Percentiles rank a stretch among this genome's conserved stretches.
These are phyloP conservation scores for Papilio polytes DNA, from an alignment of 1,140 invertebrate species.

Conservation along the genomic window DNA sequence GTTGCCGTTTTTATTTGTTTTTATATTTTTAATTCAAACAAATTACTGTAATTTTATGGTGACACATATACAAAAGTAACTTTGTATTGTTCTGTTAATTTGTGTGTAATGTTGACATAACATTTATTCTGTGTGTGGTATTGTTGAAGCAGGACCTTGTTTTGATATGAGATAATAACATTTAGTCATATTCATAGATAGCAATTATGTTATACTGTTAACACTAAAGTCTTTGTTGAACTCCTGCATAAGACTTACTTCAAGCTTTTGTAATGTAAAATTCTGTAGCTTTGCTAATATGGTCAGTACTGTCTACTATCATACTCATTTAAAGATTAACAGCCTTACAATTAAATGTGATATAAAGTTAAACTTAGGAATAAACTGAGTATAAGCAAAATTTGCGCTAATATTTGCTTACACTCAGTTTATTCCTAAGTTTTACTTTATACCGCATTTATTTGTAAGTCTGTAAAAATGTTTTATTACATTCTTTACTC, in stretches of 20 bases:
- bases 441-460: too few relatives aligned
- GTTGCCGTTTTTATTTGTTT: background rate
- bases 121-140: conserved; percentile 50
- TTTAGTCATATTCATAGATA: background rate
- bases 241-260: background rate
- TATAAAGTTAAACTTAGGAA: too few relatives aligned
- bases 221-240: background rate
- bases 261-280: background rate
- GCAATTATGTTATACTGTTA: background rate
- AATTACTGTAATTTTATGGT: background rate
- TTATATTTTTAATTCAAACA: background rate
- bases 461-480: too few relatives aligned
- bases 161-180: conserved; percentile 18
- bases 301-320: background rate
- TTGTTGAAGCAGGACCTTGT: conserved; percentile 42
- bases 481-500: too few relatives aligned
- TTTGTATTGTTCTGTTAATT: background rate
- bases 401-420: too few relatives aligned
- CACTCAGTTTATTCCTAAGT: too few relatives aligned
- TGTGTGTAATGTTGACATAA: conserved; percentile 59
- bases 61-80: background rate
- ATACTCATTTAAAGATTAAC: too few relatives aligned
- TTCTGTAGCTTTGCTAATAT: background rate
- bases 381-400: too few relatives aligned
- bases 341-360: too few relatives aligned